Evolutionary conservation across 2,797 vertebrate species (phyloP), one percentile per base, ranked within the genome.

Genomic region (Merluccius polli): DNA sequence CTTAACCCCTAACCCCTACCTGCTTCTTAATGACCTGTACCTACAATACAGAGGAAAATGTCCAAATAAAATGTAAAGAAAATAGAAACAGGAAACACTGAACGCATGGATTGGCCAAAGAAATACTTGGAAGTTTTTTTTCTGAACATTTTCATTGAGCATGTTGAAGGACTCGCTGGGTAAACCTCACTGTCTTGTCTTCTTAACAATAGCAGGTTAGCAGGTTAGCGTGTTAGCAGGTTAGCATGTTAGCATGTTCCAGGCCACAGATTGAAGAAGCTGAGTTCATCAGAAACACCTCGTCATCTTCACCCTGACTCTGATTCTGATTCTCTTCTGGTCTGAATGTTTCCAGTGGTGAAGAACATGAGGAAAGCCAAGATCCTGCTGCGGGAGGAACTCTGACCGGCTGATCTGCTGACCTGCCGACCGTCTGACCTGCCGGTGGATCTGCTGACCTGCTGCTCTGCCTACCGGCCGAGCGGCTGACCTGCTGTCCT

Each of bases 361-460:
- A 41, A 72, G n/a, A 72, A 72, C 71, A 72, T 72, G 71, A 29
- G 11, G 36, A 72, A 72, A 41, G 71, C 24, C 71, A 72, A 44
- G 71, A 38, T 41, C 16, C 21, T 41, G 29, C 67, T 69, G 13
- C 67, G 67, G 13, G 67, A 16, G 7, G 67, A 69, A 69, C 67
- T 69, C 10, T 69, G 31, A 59, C 44, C 44, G n/a, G n/a, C n/a
- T n/a, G n/a, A n/a, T n/a, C n/a, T n/a, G n/a, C n/a, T n/a, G n/a
- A n/a, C n/a, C n/a, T 27, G n/a, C 59, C 27, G 24, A 65, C 59
- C 21, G n/a, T 21, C 6, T 2, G n/a, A 21, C 6, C n/a, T n/a
- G n/a, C n/a, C n/a, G n/a, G n/a, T n/a, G n/a, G n/a, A n/a, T n/a
- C n/a, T n/a, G n/a, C n/a, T n/a, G n/a, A n/a, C n/a, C n/a, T n/a